Percentiles rank a stretch among this genome's conserved stretches.
These are phyloP conservation scores for Bos javanicus DNA, from an alignment of 2,113 vertebrate species.

Conservation along the genomic window DNA sequence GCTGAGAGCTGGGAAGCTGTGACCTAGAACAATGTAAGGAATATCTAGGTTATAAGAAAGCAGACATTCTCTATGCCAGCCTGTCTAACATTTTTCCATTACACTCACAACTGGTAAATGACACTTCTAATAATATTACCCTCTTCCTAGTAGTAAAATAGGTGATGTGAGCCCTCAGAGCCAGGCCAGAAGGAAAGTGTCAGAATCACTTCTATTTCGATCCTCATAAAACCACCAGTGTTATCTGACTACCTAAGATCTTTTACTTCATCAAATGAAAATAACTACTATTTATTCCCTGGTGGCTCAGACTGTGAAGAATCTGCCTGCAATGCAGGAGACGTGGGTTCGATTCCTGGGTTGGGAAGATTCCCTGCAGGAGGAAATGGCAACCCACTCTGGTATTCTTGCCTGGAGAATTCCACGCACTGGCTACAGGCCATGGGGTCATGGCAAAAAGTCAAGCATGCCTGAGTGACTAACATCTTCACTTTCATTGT, in stretches of 20 bases:
- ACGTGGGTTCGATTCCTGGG: background rate
- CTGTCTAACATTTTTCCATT: background rate
- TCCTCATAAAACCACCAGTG: background rate
- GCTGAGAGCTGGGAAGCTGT: conserved; percentile 92
- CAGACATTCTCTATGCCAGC: background rate
- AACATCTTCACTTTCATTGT: background rate
- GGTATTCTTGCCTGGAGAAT: background rate
- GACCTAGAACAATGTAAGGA: conserved; percentile 81
- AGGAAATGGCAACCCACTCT: background rate
- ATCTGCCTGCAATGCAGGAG: background rate
- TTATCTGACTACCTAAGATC: background rate
- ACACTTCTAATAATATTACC: background rate
- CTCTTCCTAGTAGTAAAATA: background rate
- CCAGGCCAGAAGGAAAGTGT: background rate
- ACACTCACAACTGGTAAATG: background rate
- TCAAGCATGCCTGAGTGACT: background rate
- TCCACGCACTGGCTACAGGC: background rate
- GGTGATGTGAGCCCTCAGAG: background rate
- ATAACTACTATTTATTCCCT: background rate
- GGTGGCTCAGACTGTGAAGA: background rate
- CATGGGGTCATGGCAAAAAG: background rate
- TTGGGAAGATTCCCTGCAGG: background rate
- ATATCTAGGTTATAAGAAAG: conserved; percentile 13
- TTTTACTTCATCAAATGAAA: background rate
- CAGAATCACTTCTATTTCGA: background rate